These are phyloP conservation scores for Rhagologus leucostigma DNA, from an alignment of 2,113 vertebrate species.

Conservation along the genomic window DNA sequence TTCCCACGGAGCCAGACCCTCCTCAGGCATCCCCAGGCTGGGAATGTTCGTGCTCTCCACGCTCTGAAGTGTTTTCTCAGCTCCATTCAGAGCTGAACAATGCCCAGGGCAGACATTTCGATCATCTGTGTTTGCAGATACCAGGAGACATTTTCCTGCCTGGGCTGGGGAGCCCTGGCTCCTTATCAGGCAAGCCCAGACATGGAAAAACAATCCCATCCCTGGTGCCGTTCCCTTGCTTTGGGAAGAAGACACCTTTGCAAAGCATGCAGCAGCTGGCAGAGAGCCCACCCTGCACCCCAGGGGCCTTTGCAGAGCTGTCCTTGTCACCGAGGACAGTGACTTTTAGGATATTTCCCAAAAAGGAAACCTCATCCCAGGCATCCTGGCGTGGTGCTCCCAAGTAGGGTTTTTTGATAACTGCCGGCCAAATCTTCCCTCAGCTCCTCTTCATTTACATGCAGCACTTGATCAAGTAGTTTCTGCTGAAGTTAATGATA, in stretches of 20 bases:
- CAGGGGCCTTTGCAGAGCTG: neutral
- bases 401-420: neutral
- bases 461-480: neutral
- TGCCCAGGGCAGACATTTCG: neutral
- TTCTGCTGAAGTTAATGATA: conserved; percentile 4
- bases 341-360: neutral
- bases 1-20: neutral
- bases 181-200: neutral
- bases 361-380: neutral
- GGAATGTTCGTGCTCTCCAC: neutral
- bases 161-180: neutral
- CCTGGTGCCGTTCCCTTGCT: neutral
- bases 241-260: neutral
- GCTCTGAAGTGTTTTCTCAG: neutral
- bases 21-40: neutral
- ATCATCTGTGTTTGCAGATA: neutral
- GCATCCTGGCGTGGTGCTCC: neutral
- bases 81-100: neutral
- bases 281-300: neutral
- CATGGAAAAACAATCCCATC: neutral
- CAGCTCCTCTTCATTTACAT: conserved; percentile 12
- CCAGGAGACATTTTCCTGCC: neutral
- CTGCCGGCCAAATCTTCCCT: neutral
- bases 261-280: neutral
- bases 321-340: neutral